Conservation (phyloP, 2,113 vertebrate species). For the Odontophorus gujanensis region DNA sequence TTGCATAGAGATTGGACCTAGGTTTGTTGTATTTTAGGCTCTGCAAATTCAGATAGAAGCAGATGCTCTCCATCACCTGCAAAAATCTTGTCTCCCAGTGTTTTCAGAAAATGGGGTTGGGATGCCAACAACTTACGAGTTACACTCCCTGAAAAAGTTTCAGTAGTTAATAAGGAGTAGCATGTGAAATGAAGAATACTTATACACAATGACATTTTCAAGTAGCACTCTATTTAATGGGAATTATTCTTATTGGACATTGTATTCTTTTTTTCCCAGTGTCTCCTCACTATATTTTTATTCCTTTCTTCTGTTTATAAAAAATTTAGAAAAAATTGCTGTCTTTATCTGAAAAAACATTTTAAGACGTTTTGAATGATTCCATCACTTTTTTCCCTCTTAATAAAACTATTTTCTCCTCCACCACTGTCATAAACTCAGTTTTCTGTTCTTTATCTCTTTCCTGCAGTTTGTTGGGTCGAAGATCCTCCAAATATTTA, state of each 20-base stretch:
- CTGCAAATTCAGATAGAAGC: not conserved
- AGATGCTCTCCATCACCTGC: not conserved
- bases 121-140: not conserved
- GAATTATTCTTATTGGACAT: not conserved
- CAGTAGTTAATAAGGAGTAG: not conserved
- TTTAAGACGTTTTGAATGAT: no score
- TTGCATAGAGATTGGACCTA: not conserved
- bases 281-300: no score
- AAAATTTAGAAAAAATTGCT: no score
- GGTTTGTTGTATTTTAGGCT: not conserved
- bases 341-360: no score
- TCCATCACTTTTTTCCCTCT: no score
- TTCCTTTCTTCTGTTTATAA: no score
- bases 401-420: no score
- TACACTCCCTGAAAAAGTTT: not conserved
- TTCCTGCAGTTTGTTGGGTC: no score
- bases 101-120: not conserved
- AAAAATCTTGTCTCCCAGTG: not conserved
- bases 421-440: no score
- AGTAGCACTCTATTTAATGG: not conserved
- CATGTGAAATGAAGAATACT: not conserved
- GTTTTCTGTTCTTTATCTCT: no score
- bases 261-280: no score
- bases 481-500: no score
- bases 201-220: not conserved